Base-by-base conservation (phyloP, 2,888 invertebrate genomes). In the Kryphioiulus occultus region DNA sequence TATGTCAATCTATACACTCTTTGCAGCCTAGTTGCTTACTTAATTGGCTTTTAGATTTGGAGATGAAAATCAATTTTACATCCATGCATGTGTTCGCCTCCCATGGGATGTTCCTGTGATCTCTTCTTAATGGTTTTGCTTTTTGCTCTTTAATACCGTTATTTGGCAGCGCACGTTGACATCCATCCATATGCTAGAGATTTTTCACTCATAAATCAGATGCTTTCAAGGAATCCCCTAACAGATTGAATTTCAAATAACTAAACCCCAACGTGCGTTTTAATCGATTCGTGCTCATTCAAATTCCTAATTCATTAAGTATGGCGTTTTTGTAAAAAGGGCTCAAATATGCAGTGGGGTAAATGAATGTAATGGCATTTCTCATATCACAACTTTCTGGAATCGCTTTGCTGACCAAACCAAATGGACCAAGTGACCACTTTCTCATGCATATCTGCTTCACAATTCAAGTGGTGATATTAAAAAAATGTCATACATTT, bases 1-100 rank as follows among this genome's bases (percentile, higher is more conserved):
- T 78, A 35, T n/a, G 78, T 78, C 78, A 78, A 30, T 78, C 78
- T 78, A 78, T 78, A 78, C 10, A 26, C 78, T 26, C 78, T 32
- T 78, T 17, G 30, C 78, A 78, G 78, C 78, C 78, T 12, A 26
- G 68, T 68, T 22, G 68, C 22, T 68, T 22, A 22, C 68, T 78
- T 78, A 78, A 78, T 78, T 78, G 78, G 78, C 78, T 78, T 78
- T 78, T 78, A 78, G 78, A 78, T 78, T 78, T 78, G 30, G 12
- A 78, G 78, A 78, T 78, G 78, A 78, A 78, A 78, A 78, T 78
- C 78, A 78, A 78, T 78, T 78, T 78, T 78, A 78, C 78, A 78
- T 78, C 78, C 78, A 30, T 30, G 78, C 78, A 78, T 78, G 78
- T 78, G 78, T 78, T 78, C 78, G 17, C 78, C 78, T 78, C 78